phyloP scores from a whole-genome alignment of 2,797 vertebrate species.

The Darevskia mixta region DNA sequence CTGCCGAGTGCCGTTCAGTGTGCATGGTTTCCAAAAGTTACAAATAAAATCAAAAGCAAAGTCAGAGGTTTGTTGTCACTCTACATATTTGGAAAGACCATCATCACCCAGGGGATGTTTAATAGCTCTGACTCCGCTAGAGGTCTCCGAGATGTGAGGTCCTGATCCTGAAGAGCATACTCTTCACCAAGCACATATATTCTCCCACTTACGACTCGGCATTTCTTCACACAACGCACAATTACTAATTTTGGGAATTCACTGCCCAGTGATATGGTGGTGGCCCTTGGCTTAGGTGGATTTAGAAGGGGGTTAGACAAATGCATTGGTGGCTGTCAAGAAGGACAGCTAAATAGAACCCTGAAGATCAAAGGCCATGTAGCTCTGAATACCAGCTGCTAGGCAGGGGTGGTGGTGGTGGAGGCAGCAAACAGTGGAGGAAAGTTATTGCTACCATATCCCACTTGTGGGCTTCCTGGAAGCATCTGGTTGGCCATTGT shows the following conservation, averaged over 20 bases:
- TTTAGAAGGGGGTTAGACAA: background rate
- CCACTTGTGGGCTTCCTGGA: background rate
- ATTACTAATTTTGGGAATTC: background rate
- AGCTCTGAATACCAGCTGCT: background rate
- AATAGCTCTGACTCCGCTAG: background rate
- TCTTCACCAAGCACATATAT: background rate
- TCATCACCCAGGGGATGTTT: background rate
- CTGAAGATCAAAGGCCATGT: background rate
- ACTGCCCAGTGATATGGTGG: background rate
- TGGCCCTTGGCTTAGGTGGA: background rate
- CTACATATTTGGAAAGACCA: background rate
- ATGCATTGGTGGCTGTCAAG: background rate
- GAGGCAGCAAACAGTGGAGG: background rate
- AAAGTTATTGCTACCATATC: background rate
- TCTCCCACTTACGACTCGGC: background rate
- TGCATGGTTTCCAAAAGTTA: background rate
- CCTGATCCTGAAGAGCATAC: background rate
- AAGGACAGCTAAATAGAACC: background rate
- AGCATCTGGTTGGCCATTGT: background rate
- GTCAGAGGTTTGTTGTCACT: fast-evolving
- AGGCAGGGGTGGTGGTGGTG: too few species aligned
- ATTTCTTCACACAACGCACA: background rate
- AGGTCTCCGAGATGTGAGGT: background rate
- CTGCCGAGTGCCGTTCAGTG: conserved; percentile 6
- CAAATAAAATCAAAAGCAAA: background rate